Percentiles rank a stretch among this genome's conserved stretches.
phyloP scores from a whole-genome alignment of 1,140 invertebrate species.

The Ceratosolen solmsi region DNA sequence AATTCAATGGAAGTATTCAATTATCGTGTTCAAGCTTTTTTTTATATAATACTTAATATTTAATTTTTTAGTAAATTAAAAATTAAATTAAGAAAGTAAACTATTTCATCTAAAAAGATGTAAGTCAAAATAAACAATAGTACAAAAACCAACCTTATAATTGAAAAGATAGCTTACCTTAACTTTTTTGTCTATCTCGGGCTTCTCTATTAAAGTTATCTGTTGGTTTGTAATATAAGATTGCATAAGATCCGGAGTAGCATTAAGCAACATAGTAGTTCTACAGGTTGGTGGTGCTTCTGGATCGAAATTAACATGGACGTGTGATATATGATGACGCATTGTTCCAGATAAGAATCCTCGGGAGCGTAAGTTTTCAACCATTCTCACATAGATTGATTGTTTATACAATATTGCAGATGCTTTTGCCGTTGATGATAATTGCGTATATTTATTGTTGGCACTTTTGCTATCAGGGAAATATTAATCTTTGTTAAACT shows the following conservation, averaged over 20 bases:
- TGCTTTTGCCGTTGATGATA: not conserved
- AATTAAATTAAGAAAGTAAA: too few species aligned
- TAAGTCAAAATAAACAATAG: too few species aligned
- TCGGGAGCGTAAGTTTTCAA: constrained; percentile 54
- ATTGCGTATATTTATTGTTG: constrained; percentile 60
- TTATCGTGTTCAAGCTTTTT: too few species aligned
- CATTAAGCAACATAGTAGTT: constrained; percentile 31
- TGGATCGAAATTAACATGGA: constrained; percentile 67
- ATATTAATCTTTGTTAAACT: constrained; percentile 60
- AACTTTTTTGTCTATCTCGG: constrained; percentile 75
- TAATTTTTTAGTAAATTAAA: too few species aligned
- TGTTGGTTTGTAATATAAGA: constrained; percentile 48
- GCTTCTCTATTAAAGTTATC: constrained; percentile 71
- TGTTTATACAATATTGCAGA: not conserved
- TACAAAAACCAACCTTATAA: not conserved
- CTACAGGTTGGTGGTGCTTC: constrained; percentile 62
- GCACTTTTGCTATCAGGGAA: constrained; percentile 64
- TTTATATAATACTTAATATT: too few species aligned
- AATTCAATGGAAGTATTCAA: too few species aligned
- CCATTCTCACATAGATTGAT: constrained; percentile 59
- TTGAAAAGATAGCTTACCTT: constrained; percentile 68
- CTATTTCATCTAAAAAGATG: too few species aligned
- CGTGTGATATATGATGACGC: constrained; percentile 40
- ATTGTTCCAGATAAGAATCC: constrained; percentile 61
- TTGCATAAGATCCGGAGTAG: constrained; percentile 49